Evolutionary conservation across 2,888 invertebrate species (phyloP).

Genomic region (Mimas tiliae): DNA sequence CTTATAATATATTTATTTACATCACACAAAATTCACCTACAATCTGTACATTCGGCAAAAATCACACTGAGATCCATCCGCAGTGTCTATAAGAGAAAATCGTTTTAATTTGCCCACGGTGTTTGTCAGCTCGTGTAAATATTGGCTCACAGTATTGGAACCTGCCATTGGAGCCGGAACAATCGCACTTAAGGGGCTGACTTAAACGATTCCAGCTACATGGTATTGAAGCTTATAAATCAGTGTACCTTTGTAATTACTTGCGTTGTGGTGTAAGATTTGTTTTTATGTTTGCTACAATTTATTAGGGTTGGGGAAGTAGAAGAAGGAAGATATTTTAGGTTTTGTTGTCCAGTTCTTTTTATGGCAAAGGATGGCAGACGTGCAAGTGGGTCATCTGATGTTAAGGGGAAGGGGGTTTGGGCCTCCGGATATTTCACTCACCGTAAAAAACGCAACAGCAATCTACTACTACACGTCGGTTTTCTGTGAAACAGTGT

Average conservation of each 20-base stretch:
- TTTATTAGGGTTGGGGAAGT: neutral
- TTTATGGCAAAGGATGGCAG: too few species aligned
- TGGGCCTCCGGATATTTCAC: too few species aligned
- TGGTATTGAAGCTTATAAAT: conserved; percentile 32
- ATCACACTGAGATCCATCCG: conserved; percentile 40
- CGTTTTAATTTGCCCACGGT: conserved; percentile 64
- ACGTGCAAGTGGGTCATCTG: too few species aligned
- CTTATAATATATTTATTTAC: too few species aligned
- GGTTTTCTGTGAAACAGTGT: too few species aligned
- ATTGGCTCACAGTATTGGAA: conserved; percentile 60
- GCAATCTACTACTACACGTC: too few species aligned
- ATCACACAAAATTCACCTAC: neutral
- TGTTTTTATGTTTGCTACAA: neutral
- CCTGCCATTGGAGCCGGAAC: conserved; percentile 38
- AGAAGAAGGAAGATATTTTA: too few species aligned
- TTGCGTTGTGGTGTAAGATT: conserved; percentile 10
- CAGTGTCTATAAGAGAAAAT: conserved; percentile 42
- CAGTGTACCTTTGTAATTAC: conserved; percentile 27
- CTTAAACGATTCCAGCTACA: conserved; percentile 43
- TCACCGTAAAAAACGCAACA: too few species aligned
- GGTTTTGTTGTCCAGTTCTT: too few species aligned
- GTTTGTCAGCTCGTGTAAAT: conserved; percentile 63
- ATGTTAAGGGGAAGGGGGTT: too few species aligned
- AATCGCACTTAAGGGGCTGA: conserved; percentile 52
- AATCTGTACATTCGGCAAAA: conserved; percentile 28